Evolutionary conservation across 2,113 vertebrate genomes (phyloP).

Genomic region (Tenebrosternarchus preto): DNA sequence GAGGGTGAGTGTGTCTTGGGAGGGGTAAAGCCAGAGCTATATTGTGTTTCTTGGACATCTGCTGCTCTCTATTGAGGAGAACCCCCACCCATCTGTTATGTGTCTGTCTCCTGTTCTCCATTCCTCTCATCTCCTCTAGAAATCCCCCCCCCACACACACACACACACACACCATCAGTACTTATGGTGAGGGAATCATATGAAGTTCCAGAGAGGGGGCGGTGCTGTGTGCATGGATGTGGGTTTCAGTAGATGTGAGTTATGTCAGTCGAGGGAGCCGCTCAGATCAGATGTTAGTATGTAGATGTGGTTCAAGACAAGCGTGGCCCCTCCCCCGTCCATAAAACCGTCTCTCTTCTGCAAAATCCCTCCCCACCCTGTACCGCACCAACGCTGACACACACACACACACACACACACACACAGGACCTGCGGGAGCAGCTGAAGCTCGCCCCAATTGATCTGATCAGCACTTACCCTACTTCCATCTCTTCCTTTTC

Average conservation of each 20-base stretch:
- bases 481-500: not conserved
- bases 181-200: not conserved
- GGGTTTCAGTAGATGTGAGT: not conserved
- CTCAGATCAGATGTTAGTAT: not conserved
- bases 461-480: conserved; percentile 14
- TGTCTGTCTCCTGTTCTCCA: conserved; percentile 2
- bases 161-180: not conserved
- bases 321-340: not conserved
- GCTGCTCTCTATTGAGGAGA: conserved; percentile 66
- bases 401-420: conserved; percentile 13
- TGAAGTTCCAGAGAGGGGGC: not conserved
- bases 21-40: conserved; percentile 41
- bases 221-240: not conserved
- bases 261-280: not conserved
- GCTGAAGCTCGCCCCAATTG: not conserved
- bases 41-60: conserved; percentile 69
- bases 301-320: not conserved
- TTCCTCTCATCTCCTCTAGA: conserved; percentile 5
- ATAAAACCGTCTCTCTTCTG: not conserved
- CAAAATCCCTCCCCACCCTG: not conserved
- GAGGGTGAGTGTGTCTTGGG: conserved; percentile 34
- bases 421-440: not conserved
- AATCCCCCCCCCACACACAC: not conserved
- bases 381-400: not conserved
- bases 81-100: not conserved